Conservation (phyloP, 2,888 invertebrate species). For the Apodemia duryi region DNA sequence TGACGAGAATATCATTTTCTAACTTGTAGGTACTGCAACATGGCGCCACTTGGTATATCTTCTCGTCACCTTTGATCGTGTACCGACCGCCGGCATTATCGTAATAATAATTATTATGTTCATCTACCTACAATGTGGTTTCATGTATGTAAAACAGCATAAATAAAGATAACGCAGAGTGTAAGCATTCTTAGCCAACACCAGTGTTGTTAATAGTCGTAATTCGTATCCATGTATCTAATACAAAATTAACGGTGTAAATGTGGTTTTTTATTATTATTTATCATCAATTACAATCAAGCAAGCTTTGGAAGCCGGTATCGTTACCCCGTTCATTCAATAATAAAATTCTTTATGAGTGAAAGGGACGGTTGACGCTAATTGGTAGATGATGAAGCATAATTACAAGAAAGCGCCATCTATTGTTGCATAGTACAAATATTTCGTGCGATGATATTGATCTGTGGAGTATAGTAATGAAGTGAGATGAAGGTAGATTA, state of each 20-base stretch:
- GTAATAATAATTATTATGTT: constrained; percentile 43
- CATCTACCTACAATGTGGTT: constrained; percentile 34
- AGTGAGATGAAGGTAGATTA: constrained; percentile 59
- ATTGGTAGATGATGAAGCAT: constrained; percentile 73
- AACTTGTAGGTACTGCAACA: constrained; percentile 53
- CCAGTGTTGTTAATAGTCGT: too few relatives aligned
- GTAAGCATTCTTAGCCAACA: too few relatives aligned
- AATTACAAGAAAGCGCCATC: constrained; percentile 69
- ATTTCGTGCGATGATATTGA: constrained; percentile 72
- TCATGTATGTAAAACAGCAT: neutral
- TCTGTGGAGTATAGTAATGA: constrained; percentile 62
- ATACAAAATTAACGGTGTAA: too few relatives aligned
- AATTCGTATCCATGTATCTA: too few relatives aligned
- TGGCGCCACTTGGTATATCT: constrained; percentile 47
- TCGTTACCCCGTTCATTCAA: constrained; percentile 20
- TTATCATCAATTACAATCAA: constrained; percentile 77
- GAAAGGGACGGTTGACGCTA: constrained; percentile 47
- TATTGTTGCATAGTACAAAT: constrained; percentile 76
- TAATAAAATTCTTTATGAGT: constrained; percentile 27
- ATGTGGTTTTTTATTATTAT: too few relatives aligned
- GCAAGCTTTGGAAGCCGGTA: constrained; percentile 42
- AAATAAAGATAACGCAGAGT: too few relatives aligned
- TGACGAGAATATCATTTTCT: constrained; percentile 37
- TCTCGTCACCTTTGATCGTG: constrained; percentile 39
- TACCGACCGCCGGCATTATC: constrained; percentile 51